phyloP scores from a whole-genome alignment of 2,113 vertebrate genomes.

The Promerops cafer region DNA sequence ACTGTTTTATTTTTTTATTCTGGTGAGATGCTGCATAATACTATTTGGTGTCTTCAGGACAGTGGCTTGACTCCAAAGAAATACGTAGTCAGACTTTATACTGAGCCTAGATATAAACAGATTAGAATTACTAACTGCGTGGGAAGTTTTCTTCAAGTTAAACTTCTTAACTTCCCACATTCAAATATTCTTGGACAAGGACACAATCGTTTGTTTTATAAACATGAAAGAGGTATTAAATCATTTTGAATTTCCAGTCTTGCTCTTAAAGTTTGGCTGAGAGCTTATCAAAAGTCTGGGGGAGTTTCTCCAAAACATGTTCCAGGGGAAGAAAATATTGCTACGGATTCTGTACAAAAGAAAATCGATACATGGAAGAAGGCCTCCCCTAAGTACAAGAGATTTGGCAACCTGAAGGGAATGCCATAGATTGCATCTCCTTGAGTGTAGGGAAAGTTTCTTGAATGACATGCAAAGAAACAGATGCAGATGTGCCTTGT shows the following conservation, averaged over 20 bases:
- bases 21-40: not conserved
- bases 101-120: slow-evolving; percentile 53
- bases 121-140: slow-evolving; percentile 46
- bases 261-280: slow-evolving; percentile 6
- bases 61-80: slow-evolving; percentile 32
- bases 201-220: slow-evolving; percentile 57
- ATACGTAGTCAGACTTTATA: not conserved
- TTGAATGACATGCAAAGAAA: not conserved
- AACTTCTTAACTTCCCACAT: slow-evolving; percentile 52
- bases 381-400: not conserved
- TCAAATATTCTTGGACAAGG: slow-evolving; percentile 33
- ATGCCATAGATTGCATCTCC: not conserved
- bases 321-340: not conserved
- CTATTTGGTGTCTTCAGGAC: not conserved
- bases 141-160: slow-evolving; percentile 54
- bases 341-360: not conserved
- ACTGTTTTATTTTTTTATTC: not conserved
- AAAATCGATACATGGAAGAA: not conserved
- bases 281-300: slow-evolving; percentile 23
- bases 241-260: slow-evolving; percentile 33
- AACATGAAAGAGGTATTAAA: slow-evolving; percentile 48
- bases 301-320: slow-evolving; percentile 6
- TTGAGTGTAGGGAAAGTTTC: not conserved
- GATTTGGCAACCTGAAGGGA: not conserved
- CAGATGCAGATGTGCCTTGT: not conserved